Evolutionary conservation across 2,113 vertebrate species (phyloP), one percentile per base, ranked within the genome.

Genomic region (Caloenas nicobarica): DNA sequence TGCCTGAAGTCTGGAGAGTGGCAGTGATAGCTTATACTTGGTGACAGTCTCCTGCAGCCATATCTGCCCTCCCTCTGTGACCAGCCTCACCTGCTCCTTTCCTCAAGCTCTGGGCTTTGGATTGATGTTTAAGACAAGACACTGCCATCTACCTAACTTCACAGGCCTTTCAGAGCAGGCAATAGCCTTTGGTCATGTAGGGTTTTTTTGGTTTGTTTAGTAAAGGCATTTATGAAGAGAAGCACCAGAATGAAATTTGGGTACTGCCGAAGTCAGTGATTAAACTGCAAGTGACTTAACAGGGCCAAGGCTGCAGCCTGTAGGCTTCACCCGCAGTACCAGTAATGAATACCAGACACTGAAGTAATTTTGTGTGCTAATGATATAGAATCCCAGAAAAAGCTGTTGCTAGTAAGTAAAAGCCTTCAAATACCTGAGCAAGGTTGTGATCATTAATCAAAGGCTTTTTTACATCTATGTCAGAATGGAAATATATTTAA

Each of bases 401-500:
- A 89, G 22, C 84, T 81, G 61, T 72, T 12, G 31, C 25, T 65
- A 69, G 40, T 53, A 89, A 92, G 53, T 40, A 91, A 92, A 92
- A 94, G 36, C 26, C 70, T 36, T 85, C 28, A 87, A 83, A 94
- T 92, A 96, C 66, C 91, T 92, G 70, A 62, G 70, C 57, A 85
- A 96, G 58, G 36, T 58, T 93, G 71, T 42, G 54, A 72, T 92
- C 78, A 73, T 96, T 92, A 93, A 92, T 95, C 92, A 94, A 87
- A 89, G 23, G 31, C 29, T 69, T 92, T 94, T 90, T 87, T 80
- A 85, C 0, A 8, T 92, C 46, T 28, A 25, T 15, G 5, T 85
- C 61, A 80, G 58, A 89, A 89, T 60, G 53, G 58, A 91, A 36
- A 86, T 87, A 87, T 91, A 95, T 81, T 77, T 70, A 92, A 84